Conservation (phyloP, 2,113 vertebrate genomes). For the Aegithalos caudatus region DNA sequence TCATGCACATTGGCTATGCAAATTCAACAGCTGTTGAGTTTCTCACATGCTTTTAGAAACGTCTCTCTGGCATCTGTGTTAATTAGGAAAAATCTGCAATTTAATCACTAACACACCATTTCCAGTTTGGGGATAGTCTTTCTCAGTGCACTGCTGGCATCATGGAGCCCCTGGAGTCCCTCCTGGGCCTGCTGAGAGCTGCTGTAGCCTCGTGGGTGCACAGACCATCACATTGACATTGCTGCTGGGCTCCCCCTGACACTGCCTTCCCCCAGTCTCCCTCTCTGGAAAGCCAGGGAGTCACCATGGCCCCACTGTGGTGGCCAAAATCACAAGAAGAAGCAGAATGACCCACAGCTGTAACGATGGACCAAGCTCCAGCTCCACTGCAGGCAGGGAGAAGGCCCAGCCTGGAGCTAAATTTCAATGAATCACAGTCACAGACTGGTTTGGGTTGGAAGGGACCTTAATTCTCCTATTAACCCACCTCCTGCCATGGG, state of each 20-base stretch:
- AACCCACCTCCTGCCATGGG: not conserved
- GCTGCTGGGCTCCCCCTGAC: not conserved
- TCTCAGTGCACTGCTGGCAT: not conserved
- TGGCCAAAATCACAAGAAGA: not conserved
- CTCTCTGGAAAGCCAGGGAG: not conserved
- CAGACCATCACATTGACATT: too few species aligned
- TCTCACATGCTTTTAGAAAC: not conserved
- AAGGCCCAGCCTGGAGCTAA: not conserved
- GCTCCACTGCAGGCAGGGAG: not conserved
- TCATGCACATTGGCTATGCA: not conserved
- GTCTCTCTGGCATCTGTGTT: not conserved
- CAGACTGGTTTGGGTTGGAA: not conserved
- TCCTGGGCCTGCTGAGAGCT: not conserved
- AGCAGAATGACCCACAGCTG: not conserved
- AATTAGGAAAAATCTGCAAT: not conserved
- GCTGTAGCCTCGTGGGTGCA: not conserved
- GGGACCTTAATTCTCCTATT: not conserved
- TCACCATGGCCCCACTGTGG: not conserved
- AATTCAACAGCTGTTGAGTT: not conserved
- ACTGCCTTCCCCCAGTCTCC: not conserved
- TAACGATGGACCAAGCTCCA: not conserved
- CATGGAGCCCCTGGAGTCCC: not conserved
- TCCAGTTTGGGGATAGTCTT: not conserved
- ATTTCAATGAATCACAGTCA: not conserved
- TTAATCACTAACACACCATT: not conserved